phyloP scores from a whole-genome alignment of 2,113 vertebrate genomes.

The Anolis sagrei region DNA sequence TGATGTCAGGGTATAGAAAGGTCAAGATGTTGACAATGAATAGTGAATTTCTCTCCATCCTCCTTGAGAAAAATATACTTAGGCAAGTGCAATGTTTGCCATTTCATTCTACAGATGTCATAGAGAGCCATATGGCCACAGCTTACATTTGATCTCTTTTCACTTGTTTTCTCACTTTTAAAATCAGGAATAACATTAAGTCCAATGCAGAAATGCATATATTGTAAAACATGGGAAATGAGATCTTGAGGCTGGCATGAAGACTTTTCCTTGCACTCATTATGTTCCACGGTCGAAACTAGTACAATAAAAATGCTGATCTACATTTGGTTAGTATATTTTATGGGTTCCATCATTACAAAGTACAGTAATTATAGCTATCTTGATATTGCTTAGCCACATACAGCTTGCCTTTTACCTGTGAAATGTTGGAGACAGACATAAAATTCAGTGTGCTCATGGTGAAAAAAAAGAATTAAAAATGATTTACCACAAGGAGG shows the following conservation, averaged over 20 bases:
- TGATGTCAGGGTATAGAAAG: slow-evolving; percentile 18
- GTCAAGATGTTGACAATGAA: slow-evolving; percentile 16
- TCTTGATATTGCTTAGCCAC: neutral
- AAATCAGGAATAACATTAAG: slow-evolving; percentile 32
- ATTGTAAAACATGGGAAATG: slow-evolving; percentile 21
- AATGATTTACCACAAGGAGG: neutral
- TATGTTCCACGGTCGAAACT: neutral
- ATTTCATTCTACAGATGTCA: neutral
- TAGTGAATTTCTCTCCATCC: slow-evolving; percentile 1
- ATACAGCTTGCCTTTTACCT: too few relatives aligned
- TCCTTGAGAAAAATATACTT: slow-evolving; percentile 7
- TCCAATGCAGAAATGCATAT: neutral
- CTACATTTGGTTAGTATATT: neutral
- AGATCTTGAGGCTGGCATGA: neutral
- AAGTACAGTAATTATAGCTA: neutral
- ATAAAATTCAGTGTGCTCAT: neutral
- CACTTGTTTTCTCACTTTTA: slow-evolving; percentile 1
- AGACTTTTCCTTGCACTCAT: neutral
- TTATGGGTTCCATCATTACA: neutral
- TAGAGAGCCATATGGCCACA: neutral
- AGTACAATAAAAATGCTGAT: neutral
- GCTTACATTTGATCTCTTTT: neutral
- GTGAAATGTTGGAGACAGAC: too few relatives aligned
- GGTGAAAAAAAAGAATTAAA: neutral
- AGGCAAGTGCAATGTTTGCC: slow-evolving; percentile 8